Percentiles rank a stretch among this genome's conserved stretches.
These are phyloP conservation scores for Augochlorella aurata DNA, from an alignment of 2,888 invertebrate species.

Conservation along the genomic window DNA sequence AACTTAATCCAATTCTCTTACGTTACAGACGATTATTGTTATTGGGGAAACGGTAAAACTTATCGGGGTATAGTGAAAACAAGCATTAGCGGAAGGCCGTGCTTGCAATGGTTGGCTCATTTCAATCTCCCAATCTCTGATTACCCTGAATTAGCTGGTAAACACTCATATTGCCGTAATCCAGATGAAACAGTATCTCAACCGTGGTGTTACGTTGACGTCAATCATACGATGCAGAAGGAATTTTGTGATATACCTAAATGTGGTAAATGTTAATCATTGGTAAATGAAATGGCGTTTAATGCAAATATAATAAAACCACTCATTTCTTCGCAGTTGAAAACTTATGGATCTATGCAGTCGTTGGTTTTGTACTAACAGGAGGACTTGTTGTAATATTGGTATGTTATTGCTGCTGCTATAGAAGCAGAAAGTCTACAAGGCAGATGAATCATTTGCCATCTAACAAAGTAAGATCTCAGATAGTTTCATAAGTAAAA, in stretches of 20 bases:
- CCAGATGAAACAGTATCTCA: conserved; percentile 91
- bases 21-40: conserved; percentile 90
- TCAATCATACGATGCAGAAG: conserved; percentile 87
- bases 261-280: conserved; percentile 85
- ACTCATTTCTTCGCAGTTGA: conserved; percentile 84
- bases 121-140: conserved; percentile 89
- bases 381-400: conserved; percentile 84
- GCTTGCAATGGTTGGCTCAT: conserved; percentile 93
- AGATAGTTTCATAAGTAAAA: neutral
- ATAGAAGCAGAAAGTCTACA: conserved; percentile 76
- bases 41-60: conserved; percentile 91
- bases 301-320: neutral
- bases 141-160: conserved; percentile 92
- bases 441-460: conserved; percentile 78
- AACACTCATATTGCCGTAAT: conserved; percentile 95
- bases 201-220: conserved; percentile 95
- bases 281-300: neutral
- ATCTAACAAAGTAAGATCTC: conserved; percentile 75
- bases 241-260: conserved; percentile 94
- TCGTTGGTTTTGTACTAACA: conserved; percentile 85
- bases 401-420: conserved; percentile 86
- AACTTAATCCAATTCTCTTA: neutral
- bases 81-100: conserved; percentile 88
- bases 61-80: conserved; percentile 92
- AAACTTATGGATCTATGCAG: conserved; percentile 91